Conservation (phyloP, 2,113 vertebrate genomes). For the Echinops telfairi region DNA sequence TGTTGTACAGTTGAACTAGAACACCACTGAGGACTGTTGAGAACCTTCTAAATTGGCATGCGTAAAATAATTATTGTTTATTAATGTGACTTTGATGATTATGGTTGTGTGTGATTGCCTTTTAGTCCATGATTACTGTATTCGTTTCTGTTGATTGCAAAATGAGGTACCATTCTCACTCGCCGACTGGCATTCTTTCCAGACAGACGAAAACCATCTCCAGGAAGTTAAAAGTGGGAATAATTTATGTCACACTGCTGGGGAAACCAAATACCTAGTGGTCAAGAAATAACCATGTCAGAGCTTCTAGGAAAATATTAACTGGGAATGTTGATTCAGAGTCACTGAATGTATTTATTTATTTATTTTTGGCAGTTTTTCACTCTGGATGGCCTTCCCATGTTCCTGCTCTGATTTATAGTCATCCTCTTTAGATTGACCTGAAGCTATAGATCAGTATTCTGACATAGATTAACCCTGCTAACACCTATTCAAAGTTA, state of each 20-base stretch:
- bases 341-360: neutral
- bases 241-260: slow-evolving; percentile 63
- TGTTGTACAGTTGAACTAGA: neutral
- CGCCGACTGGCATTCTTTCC: slow-evolving; percentile 39
- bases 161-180: slow-evolving; percentile 55
- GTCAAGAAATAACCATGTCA: slow-evolving; percentile 59
- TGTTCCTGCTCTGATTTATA: neutral
- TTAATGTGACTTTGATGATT: slow-evolving; percentile 50
- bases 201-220: slow-evolving; percentile 55
- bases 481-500: slow-evolving; percentile 22
- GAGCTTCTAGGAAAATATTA: slow-evolving; percentile 58
- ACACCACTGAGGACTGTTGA: slow-evolving; percentile 59
- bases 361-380: slow-evolving; percentile 30
- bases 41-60: slow-evolving; percentile 25
- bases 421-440: neutral
- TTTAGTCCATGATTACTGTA: slow-evolving; percentile 32
- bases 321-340: slow-evolving; percentile 34
- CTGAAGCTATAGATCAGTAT: slow-evolving; percentile 29
- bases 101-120: slow-evolving; percentile 17
- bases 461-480: slow-evolving; percentile 45
- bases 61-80: slow-evolving; percentile 66
- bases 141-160: slow-evolving; percentile 72
- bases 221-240: slow-evolving; percentile 62
- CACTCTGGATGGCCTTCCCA: neutral
- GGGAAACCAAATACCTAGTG: slow-evolving; percentile 65